Conservation (phyloP, 2,888 invertebrate genomes). For the Saturnia japonica region DNA sequence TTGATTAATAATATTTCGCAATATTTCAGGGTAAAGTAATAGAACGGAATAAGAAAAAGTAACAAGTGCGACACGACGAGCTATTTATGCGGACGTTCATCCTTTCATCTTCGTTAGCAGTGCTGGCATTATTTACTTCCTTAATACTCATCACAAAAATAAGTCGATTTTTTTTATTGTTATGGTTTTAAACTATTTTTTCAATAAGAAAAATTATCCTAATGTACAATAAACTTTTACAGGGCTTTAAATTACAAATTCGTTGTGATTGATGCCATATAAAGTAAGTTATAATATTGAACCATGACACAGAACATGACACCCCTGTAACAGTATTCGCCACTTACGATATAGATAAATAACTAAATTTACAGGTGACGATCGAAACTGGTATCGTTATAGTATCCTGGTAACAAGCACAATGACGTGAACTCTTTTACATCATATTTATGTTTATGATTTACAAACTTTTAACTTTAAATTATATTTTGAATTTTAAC, state of each 20-base stretch:
- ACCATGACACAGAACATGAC: neutral
- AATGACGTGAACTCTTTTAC: neutral
- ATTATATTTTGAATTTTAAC: neutral
- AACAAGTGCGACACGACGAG: conserved; percentile 35
- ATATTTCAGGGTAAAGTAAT: conserved; percentile 52
- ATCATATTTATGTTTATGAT: too few species aligned
- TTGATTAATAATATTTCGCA: conserved; percentile 17
- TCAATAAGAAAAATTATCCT: too few species aligned
- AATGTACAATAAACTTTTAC: too few species aligned
- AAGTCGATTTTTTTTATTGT: neutral
- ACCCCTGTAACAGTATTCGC: neutral
- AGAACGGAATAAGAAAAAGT: conserved; percentile 67
- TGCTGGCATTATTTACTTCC: neutral
- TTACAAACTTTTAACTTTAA: neutral
- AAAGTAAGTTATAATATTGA: neutral
- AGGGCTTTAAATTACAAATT: neutral
- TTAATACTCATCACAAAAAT: neutral
- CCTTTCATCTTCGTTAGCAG: neutral
- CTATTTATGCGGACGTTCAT: neutral
- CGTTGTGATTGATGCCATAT: neutral
- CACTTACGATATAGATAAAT: neutral
- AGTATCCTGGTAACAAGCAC: neutral
- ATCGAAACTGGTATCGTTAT: neutral
- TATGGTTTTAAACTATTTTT: too few species aligned
- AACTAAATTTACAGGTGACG: neutral